Evolutionary conservation across 1,140 invertebrate genomes (phyloP).

Genomic region (Anadara kagoshimensis): DNA sequence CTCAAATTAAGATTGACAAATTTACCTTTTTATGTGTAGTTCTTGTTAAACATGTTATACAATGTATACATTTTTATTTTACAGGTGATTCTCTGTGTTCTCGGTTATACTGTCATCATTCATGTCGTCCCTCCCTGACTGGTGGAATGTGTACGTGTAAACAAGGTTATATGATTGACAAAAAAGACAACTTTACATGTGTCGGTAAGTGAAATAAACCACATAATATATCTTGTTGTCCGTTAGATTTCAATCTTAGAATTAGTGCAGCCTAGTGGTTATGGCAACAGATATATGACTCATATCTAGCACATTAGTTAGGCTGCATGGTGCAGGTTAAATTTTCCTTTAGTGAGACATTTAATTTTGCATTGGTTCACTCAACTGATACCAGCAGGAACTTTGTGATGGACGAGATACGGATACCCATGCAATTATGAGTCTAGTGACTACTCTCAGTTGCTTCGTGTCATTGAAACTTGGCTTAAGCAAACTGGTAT

Average conservation of each 20-base stretch:
- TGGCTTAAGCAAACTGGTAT: too few relatives aligned
- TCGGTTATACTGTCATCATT: conserved; percentile 89
- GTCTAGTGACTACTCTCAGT: neutral
- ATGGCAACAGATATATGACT: too few relatives aligned
- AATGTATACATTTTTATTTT: conserved; percentile 43
- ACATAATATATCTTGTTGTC: neutral
- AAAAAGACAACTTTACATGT: conserved; percentile 89
- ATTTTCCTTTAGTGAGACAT: neutral
- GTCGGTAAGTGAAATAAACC: conserved; percentile 77
- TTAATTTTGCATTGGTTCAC: neutral
- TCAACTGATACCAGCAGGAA: too few relatives aligned
- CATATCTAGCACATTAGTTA: too few relatives aligned
- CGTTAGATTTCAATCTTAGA: too few relatives aligned
- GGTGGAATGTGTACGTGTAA: conserved; percentile 93
- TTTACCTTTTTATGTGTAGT: too few relatives aligned
- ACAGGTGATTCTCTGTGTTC: conserved; percentile 76
- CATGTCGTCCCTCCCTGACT: conserved; percentile 89
- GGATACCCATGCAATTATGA: neutral
- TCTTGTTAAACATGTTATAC: too few relatives aligned
- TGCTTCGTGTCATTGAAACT: too few relatives aligned
- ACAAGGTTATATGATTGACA: conserved; percentile 81
- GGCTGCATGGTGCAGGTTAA: neutral
- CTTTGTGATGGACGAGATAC: neutral
- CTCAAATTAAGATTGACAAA: too few relatives aligned
- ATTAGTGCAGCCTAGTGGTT: too few relatives aligned